Base-by-base conservation (phyloP, 2,888 invertebrate species). In the Junonia oenone region DNA sequence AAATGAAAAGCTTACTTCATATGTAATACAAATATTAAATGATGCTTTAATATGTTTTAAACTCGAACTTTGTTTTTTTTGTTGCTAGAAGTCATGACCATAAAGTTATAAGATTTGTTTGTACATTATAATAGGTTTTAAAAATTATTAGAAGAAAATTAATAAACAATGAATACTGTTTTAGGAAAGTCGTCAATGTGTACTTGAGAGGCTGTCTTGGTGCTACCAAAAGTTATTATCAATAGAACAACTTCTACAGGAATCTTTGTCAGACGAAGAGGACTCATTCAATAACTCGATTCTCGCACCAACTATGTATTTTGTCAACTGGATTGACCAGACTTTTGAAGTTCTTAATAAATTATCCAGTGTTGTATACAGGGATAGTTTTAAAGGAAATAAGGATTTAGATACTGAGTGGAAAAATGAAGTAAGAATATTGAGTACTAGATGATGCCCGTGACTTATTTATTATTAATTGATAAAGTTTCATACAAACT, bases 281-380 rank as follows among this genome's bases (percentile, higher is more conserved):
- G 26, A 69, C 58, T 61, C 60, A 38, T 51, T 62, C 3, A 66
- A 80, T 60, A 71, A 79, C 15, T 76, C 81, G 0, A 65, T 82
- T 1, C 69, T 80, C 55, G 56, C 68, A 0, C 72, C 77, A 9
- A 75, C 76, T 2, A 85, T 89, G 83, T 83, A 87, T 63, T 90
- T 90, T 76, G 84, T 90, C 4, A 87, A 88, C 63, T 90, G 90
- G 90, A 87, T 90, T 61, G 90, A 90, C 61, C 82, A 86, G 61
- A 84, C 87, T 54, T 87, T 89, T 76, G 84, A 85, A 51, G 66
- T 83, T 35, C 75, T 90, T 2, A 68, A 71, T 11, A 86, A 83
- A 68, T 63, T 90, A 6, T 71, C 83, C 0, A 64, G 68, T 55
- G 65, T 76, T 49, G 72, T 85, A 8, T 86, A 82, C 56, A 79